These are phyloP conservation scores for Paracyprichromis sp. DNA, from an alignment of 2,113 vertebrate species.

Conservation along the genomic window DNA sequence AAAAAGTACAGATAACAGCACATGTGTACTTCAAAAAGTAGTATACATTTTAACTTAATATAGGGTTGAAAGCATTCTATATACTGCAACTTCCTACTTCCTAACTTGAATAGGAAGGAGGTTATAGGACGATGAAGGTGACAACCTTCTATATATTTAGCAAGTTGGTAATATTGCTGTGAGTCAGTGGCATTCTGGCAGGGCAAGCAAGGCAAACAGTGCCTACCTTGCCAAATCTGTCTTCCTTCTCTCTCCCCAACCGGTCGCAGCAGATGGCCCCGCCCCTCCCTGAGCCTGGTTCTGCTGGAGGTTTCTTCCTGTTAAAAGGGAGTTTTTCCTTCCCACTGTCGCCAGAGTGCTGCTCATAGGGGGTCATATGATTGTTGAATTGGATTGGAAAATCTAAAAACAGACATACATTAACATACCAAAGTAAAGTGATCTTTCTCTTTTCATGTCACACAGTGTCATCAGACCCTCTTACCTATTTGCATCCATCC, in stretches of 20 bases:
- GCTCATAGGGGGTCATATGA: too few relatives aligned
- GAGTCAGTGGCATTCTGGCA: background rate
- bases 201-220: background rate
- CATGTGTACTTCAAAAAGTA: background rate
- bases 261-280: background rate
- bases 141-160: background rate
- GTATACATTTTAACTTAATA: background rate
- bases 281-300: background rate
- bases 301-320: background rate
- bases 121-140: background rate
- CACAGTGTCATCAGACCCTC: fast-evolving
- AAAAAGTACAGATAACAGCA: background rate
- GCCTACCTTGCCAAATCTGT: background rate
- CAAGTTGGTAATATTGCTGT: background rate
- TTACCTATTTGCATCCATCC: background rate
- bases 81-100: fast-evolving
- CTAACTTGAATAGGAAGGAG: background rate
- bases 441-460: background rate
- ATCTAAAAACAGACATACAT: background rate
- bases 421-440: too few relatives aligned
- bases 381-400: too few relatives aligned
- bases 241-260: background rate
- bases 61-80: background rate
- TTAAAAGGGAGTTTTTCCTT: background rate
- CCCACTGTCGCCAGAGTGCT: background rate